A percentile compares a stretch with the other conserved stretches of the same genome.
Conservation (phyloP, 2,888 invertebrate genomes). For the Phasia obesa region DNA sequence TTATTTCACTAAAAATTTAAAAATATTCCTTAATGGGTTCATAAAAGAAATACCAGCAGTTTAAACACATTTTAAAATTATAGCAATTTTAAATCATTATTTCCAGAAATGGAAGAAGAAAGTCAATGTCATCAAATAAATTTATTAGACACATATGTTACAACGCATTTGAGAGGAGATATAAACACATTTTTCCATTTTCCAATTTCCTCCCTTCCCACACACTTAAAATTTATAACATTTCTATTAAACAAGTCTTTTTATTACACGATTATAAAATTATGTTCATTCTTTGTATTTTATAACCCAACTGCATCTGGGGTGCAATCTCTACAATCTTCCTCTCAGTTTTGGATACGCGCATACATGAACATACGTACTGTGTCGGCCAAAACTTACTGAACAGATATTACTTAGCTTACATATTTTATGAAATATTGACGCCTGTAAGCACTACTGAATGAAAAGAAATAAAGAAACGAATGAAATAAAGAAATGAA, state of each 20-base stretch:
- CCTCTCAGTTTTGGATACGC: background rate
- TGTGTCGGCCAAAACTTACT: background rate
- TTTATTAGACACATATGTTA: slow-evolving; percentile 48
- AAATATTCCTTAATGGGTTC: too few relatives aligned
- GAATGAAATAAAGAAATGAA: too few relatives aligned
- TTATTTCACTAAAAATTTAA: too few relatives aligned
- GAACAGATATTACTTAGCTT: too few relatives aligned
- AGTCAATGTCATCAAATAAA: slow-evolving; percentile 36
- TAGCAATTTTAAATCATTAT: slow-evolving; percentile 10
- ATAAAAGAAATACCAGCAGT: background rate
- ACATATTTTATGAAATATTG: too few relatives aligned
- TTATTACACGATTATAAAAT: slow-evolving; percentile 42
- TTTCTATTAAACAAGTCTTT: slow-evolving; percentile 12
- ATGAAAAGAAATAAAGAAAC: too few relatives aligned
- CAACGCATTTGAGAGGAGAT: slow-evolving; percentile 7
- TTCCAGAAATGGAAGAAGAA: background rate
- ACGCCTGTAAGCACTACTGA: too few relatives aligned
- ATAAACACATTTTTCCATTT: slow-evolving; percentile 34
- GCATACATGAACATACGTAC: background rate
- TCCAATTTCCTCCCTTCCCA: slow-evolving; percentile 12
- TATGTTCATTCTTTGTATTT: slow-evolving; percentile 20
- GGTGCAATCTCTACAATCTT: background rate
- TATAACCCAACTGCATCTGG: background rate
- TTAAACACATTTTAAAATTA: background rate
- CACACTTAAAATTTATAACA: slow-evolving; percentile 46